phyloP scores from a whole-genome alignment of 2,888 invertebrate species.

The Oasisia sp. region DNA sequence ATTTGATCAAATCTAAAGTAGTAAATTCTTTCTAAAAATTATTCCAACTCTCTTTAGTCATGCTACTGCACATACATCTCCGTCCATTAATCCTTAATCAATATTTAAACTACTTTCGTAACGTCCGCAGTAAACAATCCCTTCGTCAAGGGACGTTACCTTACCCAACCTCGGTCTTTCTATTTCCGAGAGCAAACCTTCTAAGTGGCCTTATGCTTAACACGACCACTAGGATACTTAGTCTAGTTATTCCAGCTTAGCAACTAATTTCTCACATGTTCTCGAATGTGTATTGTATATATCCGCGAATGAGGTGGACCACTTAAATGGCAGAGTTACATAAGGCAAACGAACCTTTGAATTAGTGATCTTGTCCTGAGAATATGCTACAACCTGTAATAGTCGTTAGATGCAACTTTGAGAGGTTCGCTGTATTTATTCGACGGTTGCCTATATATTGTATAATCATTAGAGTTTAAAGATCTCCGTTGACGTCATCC shows the following conservation, averaged over 20 bases:
- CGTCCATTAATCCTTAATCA: not conserved
- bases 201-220: not conserved
- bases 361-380: not conserved
- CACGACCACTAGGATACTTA: not conserved
- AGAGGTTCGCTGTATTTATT: not conserved
- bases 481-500: not conserved
- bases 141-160: not conserved
- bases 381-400: not conserved
- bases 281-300: not conserved
- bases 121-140: not conserved
- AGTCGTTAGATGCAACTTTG: not conserved
- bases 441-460: not conserved
- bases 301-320: not conserved
- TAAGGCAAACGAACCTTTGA: not conserved
- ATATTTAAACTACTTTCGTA: not conserved
- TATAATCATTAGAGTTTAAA: not conserved
- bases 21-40: not conserved
- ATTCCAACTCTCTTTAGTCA: not conserved
- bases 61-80: not conserved
- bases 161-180: not conserved
- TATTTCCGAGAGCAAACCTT: slow-evolving; percentile 4
- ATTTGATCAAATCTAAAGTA: not conserved
- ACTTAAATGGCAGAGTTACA: not conserved
- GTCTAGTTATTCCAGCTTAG: not conserved
- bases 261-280: not conserved